Percentiles rank a stretch among this genome's conserved stretches.
These are phyloP conservation scores for Streptopelia turtur DNA, from an alignment of 2,797 vertebrate genomes.

Conservation along the genomic window DNA sequence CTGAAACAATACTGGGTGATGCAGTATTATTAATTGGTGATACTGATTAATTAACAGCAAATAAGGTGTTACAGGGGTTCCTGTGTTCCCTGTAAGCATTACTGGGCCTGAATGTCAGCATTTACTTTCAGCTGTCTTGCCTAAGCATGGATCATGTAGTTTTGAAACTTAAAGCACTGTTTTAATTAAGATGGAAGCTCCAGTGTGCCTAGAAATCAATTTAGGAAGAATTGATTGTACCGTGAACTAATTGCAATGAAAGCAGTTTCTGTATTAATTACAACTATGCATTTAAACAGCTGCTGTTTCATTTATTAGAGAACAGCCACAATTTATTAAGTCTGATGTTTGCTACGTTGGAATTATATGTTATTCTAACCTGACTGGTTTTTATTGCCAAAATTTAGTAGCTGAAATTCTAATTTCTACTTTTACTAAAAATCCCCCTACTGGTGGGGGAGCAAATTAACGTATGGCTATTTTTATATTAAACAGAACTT, in stretches of 20 bases:
- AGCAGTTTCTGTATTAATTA: conserved; percentile 8
- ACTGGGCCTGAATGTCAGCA: not conserved
- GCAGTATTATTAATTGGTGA: not conserved
- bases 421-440: not conserved
- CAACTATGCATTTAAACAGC: not conserved
- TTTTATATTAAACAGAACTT: not conserved
- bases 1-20: not conserved
- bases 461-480: not conserved
- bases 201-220: not conserved
- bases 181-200: not conserved
- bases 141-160: not conserved
- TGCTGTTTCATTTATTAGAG: not conserved
- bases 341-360: not conserved
- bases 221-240: not conserved
- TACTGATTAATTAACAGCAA: not conserved
- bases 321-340: not conserved
- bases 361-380: not conserved
- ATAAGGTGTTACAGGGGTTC: not conserved
- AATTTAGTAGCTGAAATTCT: not conserved
- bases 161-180: not conserved
- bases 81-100: not conserved
- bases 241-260: not conserved
- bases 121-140: not conserved
- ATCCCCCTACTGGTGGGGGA: not conserved
- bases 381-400: not conserved